Evolutionary conservation across 2,113 vertebrate species (phyloP).

Genomic region (Brienomyrus longianalis): DNA sequence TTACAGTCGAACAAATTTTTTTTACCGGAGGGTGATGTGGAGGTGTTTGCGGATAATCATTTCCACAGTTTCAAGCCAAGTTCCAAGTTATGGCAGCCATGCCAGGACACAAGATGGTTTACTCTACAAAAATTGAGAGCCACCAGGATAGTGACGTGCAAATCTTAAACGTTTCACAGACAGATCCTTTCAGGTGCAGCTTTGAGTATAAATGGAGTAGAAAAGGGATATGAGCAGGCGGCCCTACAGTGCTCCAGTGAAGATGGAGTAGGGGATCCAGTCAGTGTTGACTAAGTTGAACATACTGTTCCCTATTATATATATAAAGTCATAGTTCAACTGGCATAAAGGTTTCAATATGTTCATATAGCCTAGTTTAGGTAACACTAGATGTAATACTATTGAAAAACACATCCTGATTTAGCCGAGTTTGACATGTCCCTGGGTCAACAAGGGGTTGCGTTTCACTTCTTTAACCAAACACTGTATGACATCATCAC

Average conservation of each 20-base stretch:
- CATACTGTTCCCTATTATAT: not conserved
- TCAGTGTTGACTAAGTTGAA: not conserved
- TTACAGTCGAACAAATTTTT: not conserved
- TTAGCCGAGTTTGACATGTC: not conserved
- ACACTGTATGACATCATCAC: not conserved
- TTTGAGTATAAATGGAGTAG: not conserved
- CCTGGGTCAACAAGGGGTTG: not conserved
- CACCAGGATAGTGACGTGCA: not conserved
- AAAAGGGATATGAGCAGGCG: not conserved
- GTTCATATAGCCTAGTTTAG: not conserved
- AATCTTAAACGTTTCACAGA: not conserved
- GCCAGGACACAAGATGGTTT: not conserved
- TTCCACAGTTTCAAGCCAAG: not conserved
- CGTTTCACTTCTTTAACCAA: not conserved
- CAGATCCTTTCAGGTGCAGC: not conserved
- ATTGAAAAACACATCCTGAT: not conserved
- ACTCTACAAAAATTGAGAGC: not conserved
- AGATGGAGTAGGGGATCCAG: not conserved
- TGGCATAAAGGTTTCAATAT: not conserved
- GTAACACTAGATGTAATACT: not conserved
- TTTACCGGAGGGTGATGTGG: not conserved
- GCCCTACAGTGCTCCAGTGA: not conserved
- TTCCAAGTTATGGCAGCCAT: not conserved
- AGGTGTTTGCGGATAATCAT: not conserved
- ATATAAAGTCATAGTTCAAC: not conserved